These are phyloP conservation scores for Naja naja DNA, from an alignment of 2,113 vertebrate species.

Conservation along the genomic window DNA sequence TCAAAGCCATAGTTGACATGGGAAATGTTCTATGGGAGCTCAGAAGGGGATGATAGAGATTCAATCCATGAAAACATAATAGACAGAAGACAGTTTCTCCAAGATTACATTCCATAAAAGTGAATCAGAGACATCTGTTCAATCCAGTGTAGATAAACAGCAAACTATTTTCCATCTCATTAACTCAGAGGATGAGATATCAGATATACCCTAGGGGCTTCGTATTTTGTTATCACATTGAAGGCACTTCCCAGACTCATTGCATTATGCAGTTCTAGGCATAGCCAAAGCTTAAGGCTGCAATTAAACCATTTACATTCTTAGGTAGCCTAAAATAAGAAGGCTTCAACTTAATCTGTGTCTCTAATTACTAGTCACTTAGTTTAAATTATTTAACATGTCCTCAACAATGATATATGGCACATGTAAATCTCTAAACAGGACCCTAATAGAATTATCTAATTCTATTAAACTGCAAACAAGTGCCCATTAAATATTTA, in stretches of 20 bases:
- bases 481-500: conserved; percentile 76
- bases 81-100: conserved; percentile 68
- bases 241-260: conserved; percentile 62
- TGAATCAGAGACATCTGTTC: conserved; percentile 76
- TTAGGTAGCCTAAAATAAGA: conserved; percentile 49
- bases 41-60: conserved; percentile 46
- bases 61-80: conserved; percentile 58
- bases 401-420: conserved; percentile 69
- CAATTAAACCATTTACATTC: conserved; percentile 45
- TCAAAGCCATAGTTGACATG: conserved; percentile 20
- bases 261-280: conserved; percentile 56
- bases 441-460: conserved; percentile 76
- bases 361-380: conserved; percentile 75
- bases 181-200: conserved; percentile 74
- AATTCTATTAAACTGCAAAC: conserved; percentile 79
- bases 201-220: conserved; percentile 71
- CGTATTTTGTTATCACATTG: conserved; percentile 64
- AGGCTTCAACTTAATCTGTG: conserved; percentile 60
- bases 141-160: conserved; percentile 77
- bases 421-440: conserved; percentile 70
- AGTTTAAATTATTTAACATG: conserved; percentile 77
- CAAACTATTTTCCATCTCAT: conserved; percentile 79
- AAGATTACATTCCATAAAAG: conserved; percentile 72
- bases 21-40: conserved; percentile 19
- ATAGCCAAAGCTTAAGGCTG: conserved; percentile 40